Base-by-base conservation (phyloP, 2,113 vertebrate species). In the Cariama cristata region DNA sequence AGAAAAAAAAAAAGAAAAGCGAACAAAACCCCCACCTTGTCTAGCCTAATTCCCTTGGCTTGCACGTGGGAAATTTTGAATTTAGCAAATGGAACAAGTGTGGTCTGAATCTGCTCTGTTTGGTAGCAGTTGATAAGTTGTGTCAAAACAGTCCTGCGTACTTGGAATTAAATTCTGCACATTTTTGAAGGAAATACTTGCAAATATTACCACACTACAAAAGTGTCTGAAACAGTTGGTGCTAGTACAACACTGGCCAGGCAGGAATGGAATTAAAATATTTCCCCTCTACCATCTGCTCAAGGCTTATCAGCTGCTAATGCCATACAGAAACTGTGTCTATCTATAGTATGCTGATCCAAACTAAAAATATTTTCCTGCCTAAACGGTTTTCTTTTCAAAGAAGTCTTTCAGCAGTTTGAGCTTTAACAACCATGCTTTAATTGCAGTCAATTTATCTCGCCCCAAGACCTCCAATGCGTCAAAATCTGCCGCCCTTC, bases 51-150 rank as follows among this genome's bases (percentile, higher is more conserved):
- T 88, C 92, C 85, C 76, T 80, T 81, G 67, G 95, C 84, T 86
- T 32, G 35, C 63, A 47, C 0, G 1, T 75, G 74, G 90, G 86
- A 95, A 92, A 93, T 53, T 85, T 52, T 79, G 92, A 80, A 58
- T 97, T 97, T 96, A 94, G 90, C 79, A 62, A 93, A 71, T 92
- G 93, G 96, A 96, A 89, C 77, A 84, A 94, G 50, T 12, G 71
- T 91, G 86, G 68, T 93, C 87, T 77, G 82, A 93, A 82, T 92
- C 94, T 69, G 42, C 90, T 97, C 28, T 96, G 55, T 97, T 94
- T 96, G 89, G 84, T 83, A 94, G 84, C 83, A 75, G 90, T 55
- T 95, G 93, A 91, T 96, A 91, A 73, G 58, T 89, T 64, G 69
- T 90, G 83, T 97, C 94, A 89, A 90, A 96, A 96, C 69, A 79